Conservation (phyloP, 2,888 invertebrate species). For the Sepioteuthis lessoniana region DNA sequence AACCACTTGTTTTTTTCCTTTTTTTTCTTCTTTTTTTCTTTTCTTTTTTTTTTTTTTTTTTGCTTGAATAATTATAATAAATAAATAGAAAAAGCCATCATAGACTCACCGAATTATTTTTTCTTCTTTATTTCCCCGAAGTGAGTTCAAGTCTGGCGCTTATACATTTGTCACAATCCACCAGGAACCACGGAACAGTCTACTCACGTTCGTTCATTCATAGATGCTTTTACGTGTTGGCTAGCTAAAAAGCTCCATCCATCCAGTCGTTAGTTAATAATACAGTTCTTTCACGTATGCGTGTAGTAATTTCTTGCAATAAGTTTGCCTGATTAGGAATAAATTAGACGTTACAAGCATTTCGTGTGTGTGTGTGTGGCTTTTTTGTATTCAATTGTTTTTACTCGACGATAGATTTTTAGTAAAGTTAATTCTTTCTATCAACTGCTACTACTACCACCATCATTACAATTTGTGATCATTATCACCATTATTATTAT, state of each 20-base stretch:
- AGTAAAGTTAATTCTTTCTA: background rate
- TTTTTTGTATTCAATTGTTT: background rate
- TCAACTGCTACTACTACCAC: background rate
- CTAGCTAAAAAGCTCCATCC: background rate
- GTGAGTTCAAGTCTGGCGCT: background rate
- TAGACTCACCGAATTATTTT: too few species aligned
- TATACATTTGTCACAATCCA: background rate
- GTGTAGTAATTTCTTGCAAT: background rate
- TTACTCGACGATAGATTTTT: background rate
- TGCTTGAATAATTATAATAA: too few species aligned
- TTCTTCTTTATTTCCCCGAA: too few species aligned
- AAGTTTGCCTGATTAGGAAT: constrained; percentile 11
- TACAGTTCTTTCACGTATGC: background rate
- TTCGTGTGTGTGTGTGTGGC: background rate
- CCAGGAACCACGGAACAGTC: background rate
- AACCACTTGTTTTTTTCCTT: too few species aligned
- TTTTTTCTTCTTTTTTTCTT: too few species aligned
- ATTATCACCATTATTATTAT: background rate
- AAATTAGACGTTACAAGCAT: background rate
- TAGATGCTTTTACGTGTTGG: background rate
- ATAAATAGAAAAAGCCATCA: too few species aligned
- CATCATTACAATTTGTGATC: background rate
- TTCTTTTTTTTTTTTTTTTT: too few species aligned
- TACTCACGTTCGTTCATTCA: background rate
- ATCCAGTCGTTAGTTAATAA: background rate